Percentiles rank a stretch among this genome's conserved stretches.
Conservation (phyloP, 92 coral and sea anemone genomes). For the Nematostella vectensis region DNA sequence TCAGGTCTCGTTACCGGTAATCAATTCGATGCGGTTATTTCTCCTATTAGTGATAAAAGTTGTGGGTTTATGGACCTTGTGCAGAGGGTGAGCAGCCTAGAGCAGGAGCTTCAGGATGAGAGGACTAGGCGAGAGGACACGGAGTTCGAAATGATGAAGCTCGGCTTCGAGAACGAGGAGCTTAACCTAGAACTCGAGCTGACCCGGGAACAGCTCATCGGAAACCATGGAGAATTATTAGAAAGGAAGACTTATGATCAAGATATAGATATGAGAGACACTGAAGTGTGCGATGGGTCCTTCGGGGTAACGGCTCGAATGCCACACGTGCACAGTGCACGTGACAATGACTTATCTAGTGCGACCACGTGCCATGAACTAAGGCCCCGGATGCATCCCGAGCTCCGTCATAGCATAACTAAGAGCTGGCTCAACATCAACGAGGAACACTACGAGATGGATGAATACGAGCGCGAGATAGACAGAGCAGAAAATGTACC, state of each 20-base stretch:
- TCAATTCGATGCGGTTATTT: background rate
- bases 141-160: slow-evolving; percentile 41
- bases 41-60: slow-evolving; percentile 1
- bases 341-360: too few relatives aligned
- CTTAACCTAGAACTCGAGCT: slow-evolving; percentile 40
- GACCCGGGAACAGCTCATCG: slow-evolving; percentile 26
- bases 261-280: background rate
- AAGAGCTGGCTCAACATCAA: slow-evolving; percentile 40
- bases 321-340: background rate
- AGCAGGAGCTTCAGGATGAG: slow-evolving; percentile 34
- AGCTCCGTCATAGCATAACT: background rate
- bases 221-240: slow-evolving; percentile 28
- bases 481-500: slow-evolving; percentile 25
- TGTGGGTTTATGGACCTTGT: slow-evolving; percentile 20
- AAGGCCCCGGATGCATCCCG: background rate
- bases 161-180: slow-evolving; percentile 35
- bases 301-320: background rate
- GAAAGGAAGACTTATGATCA: slow-evolving; percentile 20
- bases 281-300: background rate
- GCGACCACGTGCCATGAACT: background rate
- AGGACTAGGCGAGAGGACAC: slow-evolving; percentile 32
- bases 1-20: slow-evolving; percentile 13
- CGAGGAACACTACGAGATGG: slow-evolving; percentile 51
- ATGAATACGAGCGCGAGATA: slow-evolving; percentile 59
- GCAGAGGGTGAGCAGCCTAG: slow-evolving; percentile 24